Percentiles rank a stretch among this genome's conserved stretches.
Conservation (phyloP, 2,888 invertebrate species). For the Drosophila prolongata region DNA sequence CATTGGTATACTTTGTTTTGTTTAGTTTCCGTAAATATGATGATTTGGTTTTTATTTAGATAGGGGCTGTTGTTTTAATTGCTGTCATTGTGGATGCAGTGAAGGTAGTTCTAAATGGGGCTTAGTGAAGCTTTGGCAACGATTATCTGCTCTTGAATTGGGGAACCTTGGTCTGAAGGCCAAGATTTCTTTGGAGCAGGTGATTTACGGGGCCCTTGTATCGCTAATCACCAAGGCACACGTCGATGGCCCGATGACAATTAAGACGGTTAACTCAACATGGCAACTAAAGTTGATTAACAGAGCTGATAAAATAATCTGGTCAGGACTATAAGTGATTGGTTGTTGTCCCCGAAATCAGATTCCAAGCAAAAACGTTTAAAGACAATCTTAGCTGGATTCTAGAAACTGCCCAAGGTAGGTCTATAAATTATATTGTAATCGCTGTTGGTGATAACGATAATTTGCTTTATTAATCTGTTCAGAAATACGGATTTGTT, state of each 20-base stretch:
- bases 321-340: slow-evolving; percentile 10
- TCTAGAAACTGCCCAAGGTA: neutral
- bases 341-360: slow-evolving; percentile 2
- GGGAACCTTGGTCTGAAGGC: neutral
- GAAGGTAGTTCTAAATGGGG: no score
- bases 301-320: slow-evolving; percentile 18
- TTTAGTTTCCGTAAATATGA: neutral
- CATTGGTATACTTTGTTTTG: no score
- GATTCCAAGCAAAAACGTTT: slow-evolving; percentile 10
- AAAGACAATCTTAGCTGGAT: slow-evolving; percentile 4
- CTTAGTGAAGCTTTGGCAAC: neutral
- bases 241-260: neutral
- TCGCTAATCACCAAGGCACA: neutral
- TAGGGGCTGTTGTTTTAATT: neutral
- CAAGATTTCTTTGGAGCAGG: neutral
- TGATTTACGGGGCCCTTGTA: neutral
- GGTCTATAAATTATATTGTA: slow-evolving; percentile 15
- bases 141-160: neutral
- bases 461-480: neutral
- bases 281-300: slow-evolving; percentile 23
- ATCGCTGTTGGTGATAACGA: neutral
- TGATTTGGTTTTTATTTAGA: neutral
- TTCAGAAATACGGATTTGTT: neutral
- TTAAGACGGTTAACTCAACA: neutral
- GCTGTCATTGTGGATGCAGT: neutral